Evolutionary conservation across 2,888 invertebrate genomes (phyloP), one percentile per base, ranked within the genome.

Genomic region (Drosophila melanocephala): DNA sequence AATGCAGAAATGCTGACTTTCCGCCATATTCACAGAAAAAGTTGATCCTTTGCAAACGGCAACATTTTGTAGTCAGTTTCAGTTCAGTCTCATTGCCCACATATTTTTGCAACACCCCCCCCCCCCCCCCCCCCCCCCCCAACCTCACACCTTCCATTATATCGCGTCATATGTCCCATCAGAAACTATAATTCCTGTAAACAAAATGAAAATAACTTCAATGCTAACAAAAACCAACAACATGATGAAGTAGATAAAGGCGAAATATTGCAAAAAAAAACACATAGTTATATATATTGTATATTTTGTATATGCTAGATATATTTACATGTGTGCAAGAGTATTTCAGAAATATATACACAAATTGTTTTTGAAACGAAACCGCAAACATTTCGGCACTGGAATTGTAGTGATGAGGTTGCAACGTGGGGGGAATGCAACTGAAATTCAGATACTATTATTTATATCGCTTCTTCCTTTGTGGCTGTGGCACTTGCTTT

Each of bases 301-400:
- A 52, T 5, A 26, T 26, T 16, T 47, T 69, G 14, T 12, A 33
- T 35, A n/a, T n/a, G n/a, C 10, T n/a, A 30, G 5, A 52, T 30
- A 26, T 32, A 42, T 39, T 16, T n/a, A 19, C 1, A 39, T 39
- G 7, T 14, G 19, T 65, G 56, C 58, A 64, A 63, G 60, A 53
- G 79, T 72, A 72, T 79, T 76, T 81, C 63, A 62, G 71, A 81
- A 74, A 83, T 62, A 64, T 85, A 64, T 76, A 73, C 65, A 75
- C 84, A 88, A 86, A 88, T 89, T 86, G 89, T 83, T 88, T 83
- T 81, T 89, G 72, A 83, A 89, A 79, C 70, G 68, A 83, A 81
- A 88, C 89, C 89, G 84, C 84, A 88, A 81, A 78, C 65, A 81
- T 75, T 83, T 71, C 73, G 66, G 57, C 52, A 53, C 53, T 67